Conservation (phyloP, 2,888 invertebrate species). For the Odontomyia ornata region DNA sequence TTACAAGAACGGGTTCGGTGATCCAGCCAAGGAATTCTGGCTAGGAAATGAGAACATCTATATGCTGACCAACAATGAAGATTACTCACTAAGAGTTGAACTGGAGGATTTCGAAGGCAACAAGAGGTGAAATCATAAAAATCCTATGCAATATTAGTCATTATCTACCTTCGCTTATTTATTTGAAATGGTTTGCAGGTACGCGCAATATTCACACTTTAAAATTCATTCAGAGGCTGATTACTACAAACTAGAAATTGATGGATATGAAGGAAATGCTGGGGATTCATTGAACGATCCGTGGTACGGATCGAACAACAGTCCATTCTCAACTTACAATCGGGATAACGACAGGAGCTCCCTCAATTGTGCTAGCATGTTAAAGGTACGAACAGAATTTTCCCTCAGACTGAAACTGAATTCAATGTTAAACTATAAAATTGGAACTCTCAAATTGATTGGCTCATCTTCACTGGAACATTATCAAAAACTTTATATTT, state of each 20-base stretch:
- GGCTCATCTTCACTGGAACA: too few species aligned
- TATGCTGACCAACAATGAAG: conserved; percentile 91
- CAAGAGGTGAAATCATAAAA: conserved; percentile 71
- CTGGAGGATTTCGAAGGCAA: conserved; percentile 93
- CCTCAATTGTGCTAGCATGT: conserved; percentile 90
- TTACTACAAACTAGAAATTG: conserved; percentile 91
- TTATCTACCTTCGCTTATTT: background rate
- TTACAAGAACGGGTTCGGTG: conserved; percentile 92
- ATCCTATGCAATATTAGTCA: background rate
- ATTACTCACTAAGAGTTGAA: conserved; percentile 86
- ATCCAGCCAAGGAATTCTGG: conserved; percentile 91
- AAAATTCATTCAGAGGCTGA: conserved; percentile 92
- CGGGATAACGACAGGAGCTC: conserved; percentile 92
- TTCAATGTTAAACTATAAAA: too few species aligned
- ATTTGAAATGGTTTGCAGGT: conserved; percentile 67
- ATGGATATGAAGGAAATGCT: conserved; percentile 90
- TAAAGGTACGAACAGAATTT: conserved; percentile 71
- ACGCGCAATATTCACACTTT: conserved; percentile 90
- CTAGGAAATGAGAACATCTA: conserved; percentile 93
- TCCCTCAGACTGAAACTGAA: too few species aligned
- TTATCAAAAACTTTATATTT: too few species aligned
- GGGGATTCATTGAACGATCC: conserved; percentile 92
- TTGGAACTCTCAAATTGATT: too few species aligned
- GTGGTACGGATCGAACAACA: conserved; percentile 93
- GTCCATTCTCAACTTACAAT: conserved; percentile 92